phyloP scores from a whole-genome alignment of 2,888 invertebrate species.

The Drosophila neonasuta region DNA sequence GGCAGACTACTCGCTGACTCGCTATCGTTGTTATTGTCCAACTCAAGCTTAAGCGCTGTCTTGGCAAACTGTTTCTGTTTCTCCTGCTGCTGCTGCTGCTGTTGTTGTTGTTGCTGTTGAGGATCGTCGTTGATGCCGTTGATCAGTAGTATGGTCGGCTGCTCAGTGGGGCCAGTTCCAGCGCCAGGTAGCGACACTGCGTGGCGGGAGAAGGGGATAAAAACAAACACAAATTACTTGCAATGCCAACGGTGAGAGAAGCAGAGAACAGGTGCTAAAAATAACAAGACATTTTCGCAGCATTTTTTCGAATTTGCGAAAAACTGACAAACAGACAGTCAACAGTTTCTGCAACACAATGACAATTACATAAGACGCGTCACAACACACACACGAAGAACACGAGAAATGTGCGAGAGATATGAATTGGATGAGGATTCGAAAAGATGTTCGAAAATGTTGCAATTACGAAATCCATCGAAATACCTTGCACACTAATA shows the following conservation, averaged over 20 bases:
- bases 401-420: slow-evolving; percentile 16
- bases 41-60: slow-evolving; percentile 46
- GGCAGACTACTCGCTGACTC: slow-evolving; percentile 17
- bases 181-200: slow-evolving; percentile 82
- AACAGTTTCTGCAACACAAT: slow-evolving; percentile 49
- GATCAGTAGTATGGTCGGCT: slow-evolving; percentile 81
- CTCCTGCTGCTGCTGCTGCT: slow-evolving; percentile 14
- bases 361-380: slow-evolving; percentile 65
- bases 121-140: slow-evolving; percentile 70
- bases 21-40: slow-evolving; percentile 35
- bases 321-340: slow-evolving; percentile 17
- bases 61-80: slow-evolving; percentile 28
- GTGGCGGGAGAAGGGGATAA: slow-evolving; percentile 34
- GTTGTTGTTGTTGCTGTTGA: slow-evolving; percentile 9
- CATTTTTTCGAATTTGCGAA: slow-evolving; percentile 4
- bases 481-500: background rate
- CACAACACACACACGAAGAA: slow-evolving; percentile 14
- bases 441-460: slow-evolving; percentile 32
- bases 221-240: slow-evolving; percentile 6
- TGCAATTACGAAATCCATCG: slow-evolving; percentile 65
- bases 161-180: slow-evolving; percentile 77
- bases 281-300: slow-evolving; percentile 52
- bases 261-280: slow-evolving; percentile 67
- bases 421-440: slow-evolving; percentile 17
- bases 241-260: background rate